Evolutionary conservation across 2,113 vertebrate species (phyloP), one percentile per base, ranked within the genome.

Genomic region (Antechinus flavipes): DNA sequence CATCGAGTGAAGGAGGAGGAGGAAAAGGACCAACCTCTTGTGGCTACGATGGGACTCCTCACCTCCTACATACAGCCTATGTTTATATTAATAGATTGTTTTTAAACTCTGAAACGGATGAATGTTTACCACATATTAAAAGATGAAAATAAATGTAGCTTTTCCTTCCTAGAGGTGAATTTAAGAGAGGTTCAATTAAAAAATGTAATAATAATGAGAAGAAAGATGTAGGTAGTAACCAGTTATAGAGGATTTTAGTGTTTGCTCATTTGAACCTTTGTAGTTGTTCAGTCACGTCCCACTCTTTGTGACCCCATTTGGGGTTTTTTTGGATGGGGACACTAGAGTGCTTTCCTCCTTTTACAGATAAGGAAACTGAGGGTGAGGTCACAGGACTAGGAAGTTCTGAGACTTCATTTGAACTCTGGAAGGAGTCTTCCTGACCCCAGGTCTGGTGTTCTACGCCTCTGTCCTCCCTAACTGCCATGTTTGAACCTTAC

Each of bases 21-120:
- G 58, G 27, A 14, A 68, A 7, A 76, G 35, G n/a, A 19, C 16
- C 35, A n/a, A 19, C 35, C 35, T 2, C 35, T 14, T n/a, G 2
- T n/a, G 14, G 14, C 68, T 42, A 2, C n/a, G 0, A 2, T 8
- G n/a, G 19, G 2, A 52, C 0, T 42, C n/a, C 19, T 84, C 16
- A 2, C 35, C n/a, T 84, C 68, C 35, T 8, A 2, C 8, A n/a
- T 84, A n/a, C 68, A 23, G 42, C n/a, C 22, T 30, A 2, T 76
- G 7, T 42, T 42, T 42, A 6, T 23, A 84, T 8, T 84, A 8
- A n/a, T 52, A 52, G 1, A 22, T 2, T 27, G 3, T 68, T 68
- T 14, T 56, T 27, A 14, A 68, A 76, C 61, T n/a, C 61, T 76
- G 61, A 9, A 35, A 35, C 14, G n/a, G 16, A 25, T n/a, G 61